Percentiles rank a stretch among this genome's conserved stretches.
Conservation (phyloP, 2,113 vertebrate species). For the Lophotis ruficrista region DNA sequence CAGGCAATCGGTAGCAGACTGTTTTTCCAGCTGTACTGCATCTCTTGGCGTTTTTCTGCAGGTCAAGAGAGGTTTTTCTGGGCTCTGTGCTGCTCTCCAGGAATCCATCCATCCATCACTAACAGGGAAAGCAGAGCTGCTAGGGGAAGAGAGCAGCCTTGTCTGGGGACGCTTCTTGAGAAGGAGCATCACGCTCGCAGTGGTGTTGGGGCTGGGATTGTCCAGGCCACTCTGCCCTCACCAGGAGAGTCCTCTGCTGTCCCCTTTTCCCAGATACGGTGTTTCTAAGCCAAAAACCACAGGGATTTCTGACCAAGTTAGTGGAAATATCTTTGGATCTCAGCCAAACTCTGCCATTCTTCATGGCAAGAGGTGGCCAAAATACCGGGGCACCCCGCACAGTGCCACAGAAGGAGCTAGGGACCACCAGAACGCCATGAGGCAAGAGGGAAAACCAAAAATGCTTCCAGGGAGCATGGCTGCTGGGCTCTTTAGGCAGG, state of each 20-base stretch:
- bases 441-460: not conserved
- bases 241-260: not conserved
- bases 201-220: not conserved
- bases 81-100: not conserved
- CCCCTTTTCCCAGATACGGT: not conserved
- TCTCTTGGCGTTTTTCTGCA: not conserved
- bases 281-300: not conserved
- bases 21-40: conserved; percentile 31
- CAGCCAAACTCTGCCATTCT: not conserved
- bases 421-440: not conserved
- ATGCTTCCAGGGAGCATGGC: fast-evolving
- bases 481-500: not conserved
- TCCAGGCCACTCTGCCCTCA: not conserved
- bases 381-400: not conserved
- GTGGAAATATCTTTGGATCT: not conserved
- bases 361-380: not conserved
- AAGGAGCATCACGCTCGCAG: not conserved
- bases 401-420: not conserved
- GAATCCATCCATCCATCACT: not conserved
- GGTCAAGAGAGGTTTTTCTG: not conserved
- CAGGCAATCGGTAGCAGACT: not conserved
- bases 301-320: not conserved
- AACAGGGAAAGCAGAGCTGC: not conserved
- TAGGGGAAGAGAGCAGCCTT: not conserved
- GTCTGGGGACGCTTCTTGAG: not conserved